These are phyloP conservation scores for Lepidocyrtoides sp. DNA, from an alignment of 2,888 invertebrate species.

Conservation along the genomic window DNA sequence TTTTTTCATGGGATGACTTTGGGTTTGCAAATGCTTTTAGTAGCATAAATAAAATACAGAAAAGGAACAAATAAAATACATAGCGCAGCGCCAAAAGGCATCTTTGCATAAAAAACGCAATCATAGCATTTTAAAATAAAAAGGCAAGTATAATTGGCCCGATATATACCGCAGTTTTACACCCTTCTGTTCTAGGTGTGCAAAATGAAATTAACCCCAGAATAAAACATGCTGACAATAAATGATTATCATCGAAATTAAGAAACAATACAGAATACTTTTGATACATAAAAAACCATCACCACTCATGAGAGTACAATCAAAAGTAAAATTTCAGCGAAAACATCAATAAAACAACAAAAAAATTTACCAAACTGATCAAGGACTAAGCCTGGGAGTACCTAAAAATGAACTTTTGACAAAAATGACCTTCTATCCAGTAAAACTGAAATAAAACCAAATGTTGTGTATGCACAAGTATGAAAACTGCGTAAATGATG, in stretches of 20 bases:
- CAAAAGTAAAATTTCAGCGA: too few relatives aligned
- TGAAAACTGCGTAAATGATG: conserved; percentile 1
- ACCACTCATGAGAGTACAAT: not conserved
- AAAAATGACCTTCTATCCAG: not conserved
- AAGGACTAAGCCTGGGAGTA: too few relatives aligned
- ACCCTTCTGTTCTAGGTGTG: not conserved
- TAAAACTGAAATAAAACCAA: conserved; percentile 1
- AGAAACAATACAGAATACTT: not conserved
- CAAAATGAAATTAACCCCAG: conserved; percentile 26
- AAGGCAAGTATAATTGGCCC: not conserved
- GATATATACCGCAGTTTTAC: conserved; percentile 11
- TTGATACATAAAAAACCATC: not conserved
- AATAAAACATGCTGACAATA: conserved; percentile 9
- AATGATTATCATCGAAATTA: not conserved
- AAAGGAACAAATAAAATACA: conserved; percentile 32
- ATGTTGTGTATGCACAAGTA: not conserved
- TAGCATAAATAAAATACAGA: conserved; percentile 60
- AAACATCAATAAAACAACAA: too few relatives aligned
- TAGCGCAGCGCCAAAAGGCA: conserved; percentile 25
- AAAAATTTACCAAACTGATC: too few relatives aligned
- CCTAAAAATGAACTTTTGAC: not conserved
- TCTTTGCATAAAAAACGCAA: conserved; percentile 22
- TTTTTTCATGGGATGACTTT: conserved; percentile 75
- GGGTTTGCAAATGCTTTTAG: conserved; percentile 73
- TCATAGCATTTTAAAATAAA: conserved; percentile 33